Evolutionary conservation across 2,888 invertebrate species (phyloP).

Genomic region (Ypsolopha sequella): DNA sequence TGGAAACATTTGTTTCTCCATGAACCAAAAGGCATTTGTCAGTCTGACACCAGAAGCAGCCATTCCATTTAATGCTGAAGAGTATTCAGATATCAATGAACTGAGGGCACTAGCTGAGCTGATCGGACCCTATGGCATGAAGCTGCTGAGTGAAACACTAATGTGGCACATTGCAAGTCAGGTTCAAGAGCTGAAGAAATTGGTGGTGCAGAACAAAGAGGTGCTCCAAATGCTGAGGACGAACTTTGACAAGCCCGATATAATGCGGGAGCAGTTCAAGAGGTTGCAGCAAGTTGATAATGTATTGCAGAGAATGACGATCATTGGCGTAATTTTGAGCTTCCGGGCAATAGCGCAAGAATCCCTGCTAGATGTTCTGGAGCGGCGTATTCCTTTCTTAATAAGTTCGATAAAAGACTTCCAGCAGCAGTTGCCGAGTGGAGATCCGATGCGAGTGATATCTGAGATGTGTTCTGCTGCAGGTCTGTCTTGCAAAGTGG

Average conservation of each 20-base stretch:
- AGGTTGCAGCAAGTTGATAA: slow-evolving; percentile 93
- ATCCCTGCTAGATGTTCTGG: slow-evolving; percentile 92
- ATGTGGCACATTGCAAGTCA: slow-evolving; percentile 99
- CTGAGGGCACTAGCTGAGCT: slow-evolving; percentile 94
- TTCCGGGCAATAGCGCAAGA: slow-evolving; percentile 96
- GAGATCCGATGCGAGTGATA: slow-evolving; percentile 91
- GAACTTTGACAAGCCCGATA: slow-evolving; percentile 98
- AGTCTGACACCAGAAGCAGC: slow-evolving; percentile 92
- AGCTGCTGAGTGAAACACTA: slow-evolving; percentile 93
- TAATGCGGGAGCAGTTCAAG: slow-evolving; percentile 97
- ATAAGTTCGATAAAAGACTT: slow-evolving; percentile 96
- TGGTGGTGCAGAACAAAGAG: slow-evolving; percentile 94
- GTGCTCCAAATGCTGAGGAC: slow-evolving; percentile 90
- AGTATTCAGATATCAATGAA: slow-evolving; percentile 97
- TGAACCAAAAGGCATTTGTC: slow-evolving; percentile 96
- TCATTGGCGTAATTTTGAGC: slow-evolving; percentile 96
- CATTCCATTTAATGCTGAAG: slow-evolving; percentile 96
- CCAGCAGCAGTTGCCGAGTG: slow-evolving; percentile 90
- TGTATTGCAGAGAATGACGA: slow-evolving; percentile 96
- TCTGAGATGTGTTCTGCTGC: slow-evolving; percentile 98
- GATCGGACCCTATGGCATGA: slow-evolving; percentile 99
- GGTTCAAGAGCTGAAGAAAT: slow-evolving; percentile 93
- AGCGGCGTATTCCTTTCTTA: slow-evolving; percentile 95
- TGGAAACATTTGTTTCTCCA: slow-evolving; percentile 97
- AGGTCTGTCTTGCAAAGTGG: slow-evolving; percentile 93